Evolutionary conservation across 2,888 invertebrate genomes (phyloP), one percentile per base, ranked within the genome.

Genomic region (Campoplex nolae): DNA sequence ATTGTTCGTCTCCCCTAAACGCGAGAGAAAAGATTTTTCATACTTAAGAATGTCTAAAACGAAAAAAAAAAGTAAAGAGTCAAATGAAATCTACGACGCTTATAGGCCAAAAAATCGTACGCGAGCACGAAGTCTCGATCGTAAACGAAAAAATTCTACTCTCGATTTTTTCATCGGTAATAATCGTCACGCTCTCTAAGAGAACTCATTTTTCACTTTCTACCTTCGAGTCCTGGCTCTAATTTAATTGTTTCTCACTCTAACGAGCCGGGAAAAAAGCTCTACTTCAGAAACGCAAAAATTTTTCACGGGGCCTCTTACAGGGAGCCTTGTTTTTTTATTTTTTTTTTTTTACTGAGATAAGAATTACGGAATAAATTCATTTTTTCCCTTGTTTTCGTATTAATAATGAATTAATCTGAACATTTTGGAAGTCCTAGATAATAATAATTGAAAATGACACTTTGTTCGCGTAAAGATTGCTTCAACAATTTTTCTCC

Each of bases 391-490:
- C 38, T 58, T 35, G 58, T 58, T 68, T 23, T 54, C 65, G 32
- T 62, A 62, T 54, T 38, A 28, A 75, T 48, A 32, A 85, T 84
- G 88, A 82, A 86, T 85, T 87, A 91, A 90, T 88, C 83, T 89
- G 89, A 90, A 90, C 88, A 88, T 88, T 86, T 88, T 91, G 91
- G 90, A 92, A 92, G 91, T 92, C 89, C 91, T 91, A 90, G 85
- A 86, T 84, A 87, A 70, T 84, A 80, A 70, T 86, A 87, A 87
- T 87, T 78, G 86, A 90, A 86, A 90, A 42, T 67, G 88, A 91
- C 88, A 87, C 74, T 32, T 73, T 28, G 73, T 82, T 70, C 82
- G 70, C 81, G 51, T 35, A 75, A 80, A 87, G n/a, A 54, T 67
- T 62, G 70, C 68, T 77, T 79, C 56, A 79, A 77, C 75, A 32